Base-by-base conservation (phyloP, 2,797 vertebrate species). In the Crypturellus tataupa region DNA sequence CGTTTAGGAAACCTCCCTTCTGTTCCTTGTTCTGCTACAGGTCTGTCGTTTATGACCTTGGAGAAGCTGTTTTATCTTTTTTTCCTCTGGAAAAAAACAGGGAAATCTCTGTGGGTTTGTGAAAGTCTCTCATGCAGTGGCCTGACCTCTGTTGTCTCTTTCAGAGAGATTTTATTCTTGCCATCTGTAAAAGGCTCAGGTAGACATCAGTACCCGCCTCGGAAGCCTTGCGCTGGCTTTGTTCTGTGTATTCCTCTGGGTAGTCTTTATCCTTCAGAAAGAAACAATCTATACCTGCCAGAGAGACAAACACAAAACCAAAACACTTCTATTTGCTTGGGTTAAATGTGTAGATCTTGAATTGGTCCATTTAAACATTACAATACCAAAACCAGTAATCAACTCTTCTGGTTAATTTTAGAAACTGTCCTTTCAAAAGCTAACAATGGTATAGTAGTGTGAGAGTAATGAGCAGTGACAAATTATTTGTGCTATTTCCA, bases 401-500 rank as follows among this genome's bases (percentile, higher is more conserved):
- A 94, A 49, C 56, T 85, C 47, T 96, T 96, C 89, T 60, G 94
- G 94, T 93, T 97, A 95, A 96, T 97, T 97, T 97, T 96, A 97
- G 95, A 95, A 93, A 93, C 59, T 70, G 82, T 87, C 29, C 96
- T 96, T 97, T 88, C 89, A 89, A 97, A 95, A 93, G 76, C 71
- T 68, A 96, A 79, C 76, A 93, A 65, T 91, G 70, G 72, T 92
- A 65, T 82, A 96, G 95, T 73, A 92, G 60, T 14, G 20, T 68
- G 82, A 93, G 71, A 86, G 88, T 80, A 93, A 80, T 90, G 86
- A 93, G 46, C 93, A 95, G 94, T 88, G 91, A 94, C 87, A 97
- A 97, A 97, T 97, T 97, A 91, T 95, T 97, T 97, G 80, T 94
- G 93, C 94, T 97, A 89, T 94, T 96, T 97, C 80, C 85, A 96